phyloP scores from a whole-genome alignment of 2,888 invertebrate species.

The Bruchidius siliquastri region DNA sequence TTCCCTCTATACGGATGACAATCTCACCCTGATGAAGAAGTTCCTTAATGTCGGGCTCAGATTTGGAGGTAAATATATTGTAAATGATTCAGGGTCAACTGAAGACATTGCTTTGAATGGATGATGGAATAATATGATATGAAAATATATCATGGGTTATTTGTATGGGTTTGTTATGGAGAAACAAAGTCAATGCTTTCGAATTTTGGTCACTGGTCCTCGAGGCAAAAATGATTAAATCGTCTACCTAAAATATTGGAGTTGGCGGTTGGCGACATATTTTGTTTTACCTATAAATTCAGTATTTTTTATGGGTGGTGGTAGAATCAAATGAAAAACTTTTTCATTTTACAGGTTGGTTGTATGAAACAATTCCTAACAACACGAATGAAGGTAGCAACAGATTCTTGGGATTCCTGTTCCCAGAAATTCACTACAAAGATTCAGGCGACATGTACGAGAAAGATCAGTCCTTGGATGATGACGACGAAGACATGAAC shows the following conservation, averaged over 20 bases:
- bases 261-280: too few species aligned
- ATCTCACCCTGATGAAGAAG: slow-evolving; percentile 26
- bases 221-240: too few species aligned
- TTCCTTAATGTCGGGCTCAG: slow-evolving; percentile 19
- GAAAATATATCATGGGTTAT: too few species aligned
- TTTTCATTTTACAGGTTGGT: slow-evolving; percentile 13
- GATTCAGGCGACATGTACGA: slow-evolving; percentile 1
- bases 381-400: slow-evolving; percentile 11
- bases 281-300: too few species aligned
- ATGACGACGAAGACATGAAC: background rate
- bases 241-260: too few species aligned
- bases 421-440: slow-evolving; percentile 9
- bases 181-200: too few species aligned
- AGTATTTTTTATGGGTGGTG: too few species aligned
- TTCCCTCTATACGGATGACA: slow-evolving; percentile 31
- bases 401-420: slow-evolving; percentile 12
- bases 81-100: background rate
- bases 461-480: background rate
- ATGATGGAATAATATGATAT: too few species aligned
- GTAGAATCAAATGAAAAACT: too few species aligned
- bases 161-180: too few species aligned
- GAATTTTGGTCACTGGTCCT: too few species aligned
- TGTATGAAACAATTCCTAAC: slow-evolving; percentile 17
- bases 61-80: background rate
- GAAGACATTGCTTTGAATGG: too few species aligned